Percentiles rank a stretch among this genome's conserved stretches.
phyloP scores from a whole-genome alignment of 2,113 vertebrate species.

The Elephantulus edwardii region DNA sequence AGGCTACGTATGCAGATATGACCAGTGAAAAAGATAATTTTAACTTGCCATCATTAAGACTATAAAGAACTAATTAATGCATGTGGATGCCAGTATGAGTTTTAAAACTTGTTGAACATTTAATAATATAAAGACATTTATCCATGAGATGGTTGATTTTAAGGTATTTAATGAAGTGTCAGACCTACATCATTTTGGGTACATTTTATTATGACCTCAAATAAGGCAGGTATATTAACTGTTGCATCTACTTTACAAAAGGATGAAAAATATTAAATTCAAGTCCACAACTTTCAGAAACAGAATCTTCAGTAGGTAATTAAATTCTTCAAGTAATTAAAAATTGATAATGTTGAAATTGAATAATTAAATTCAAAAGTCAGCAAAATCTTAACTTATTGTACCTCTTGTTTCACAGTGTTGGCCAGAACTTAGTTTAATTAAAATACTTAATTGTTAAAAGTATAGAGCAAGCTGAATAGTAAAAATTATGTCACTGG shows the following conservation, averaged over 20 bases:
- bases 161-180: slow-evolving; percentile 40
- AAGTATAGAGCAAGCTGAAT: slow-evolving; percentile 43
- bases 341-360: slow-evolving; percentile 34
- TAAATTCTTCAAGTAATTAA: slow-evolving; percentile 64
- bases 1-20: background rate
- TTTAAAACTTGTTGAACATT: slow-evolving; percentile 59
- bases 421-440: slow-evolving; percentile 72
- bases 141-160: slow-evolving; percentile 26
- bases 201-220: slow-evolving; percentile 54
- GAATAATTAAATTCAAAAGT: slow-evolving; percentile 67
- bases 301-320: background rate
- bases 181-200: slow-evolving; percentile 52
- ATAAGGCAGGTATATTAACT: slow-evolving; percentile 64
- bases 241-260: slow-evolving; percentile 66
- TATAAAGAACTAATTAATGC: slow-evolving; percentile 60
- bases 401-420: slow-evolving; percentile 71
- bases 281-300: slow-evolving; percentile 18
- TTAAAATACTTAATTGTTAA: slow-evolving; percentile 35
- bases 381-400: slow-evolving; percentile 68
- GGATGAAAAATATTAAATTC: slow-evolving; percentile 54
- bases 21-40: slow-evolving; percentile 56
- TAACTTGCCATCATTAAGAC: slow-evolving; percentile 66
- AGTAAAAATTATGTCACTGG: slow-evolving; percentile 57
- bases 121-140: slow-evolving; percentile 25
- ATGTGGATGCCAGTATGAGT: background rate